These are phyloP conservation scores for Drosophila acutilabella DNA, from an alignment of 2,888 invertebrate species.

Conservation along the genomic window DNA sequence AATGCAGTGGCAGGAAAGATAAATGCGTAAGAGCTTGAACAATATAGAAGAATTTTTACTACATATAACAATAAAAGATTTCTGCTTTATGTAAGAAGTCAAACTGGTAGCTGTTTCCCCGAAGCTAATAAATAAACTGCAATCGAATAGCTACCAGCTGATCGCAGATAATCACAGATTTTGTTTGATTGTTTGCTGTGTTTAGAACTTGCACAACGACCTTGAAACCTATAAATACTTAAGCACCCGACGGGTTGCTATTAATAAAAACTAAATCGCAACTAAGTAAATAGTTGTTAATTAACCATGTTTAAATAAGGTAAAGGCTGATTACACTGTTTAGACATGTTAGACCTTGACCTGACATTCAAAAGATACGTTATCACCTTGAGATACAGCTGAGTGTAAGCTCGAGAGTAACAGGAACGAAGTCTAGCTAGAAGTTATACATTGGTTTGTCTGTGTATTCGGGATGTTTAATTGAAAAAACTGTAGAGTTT, in stretches of 20 bases:
- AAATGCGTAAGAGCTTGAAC: background rate
- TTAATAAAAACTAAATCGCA: constrained; percentile 5
- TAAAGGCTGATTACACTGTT: constrained; percentile 18
- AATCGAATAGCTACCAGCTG: background rate
- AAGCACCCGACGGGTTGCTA: background rate
- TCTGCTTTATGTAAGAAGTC: too few relatives aligned
- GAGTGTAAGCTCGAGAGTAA: background rate
- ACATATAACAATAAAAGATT: too few relatives aligned
- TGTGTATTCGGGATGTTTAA: background rate
- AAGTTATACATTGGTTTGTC: background rate
- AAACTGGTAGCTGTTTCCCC: too few relatives aligned
- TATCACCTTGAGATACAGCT: constrained; percentile 17
- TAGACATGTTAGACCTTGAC: constrained; percentile 21
- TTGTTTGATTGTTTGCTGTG: background rate
- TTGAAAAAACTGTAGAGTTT: background rate
- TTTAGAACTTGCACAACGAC: background rate
- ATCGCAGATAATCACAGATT: constrained; percentile 6
- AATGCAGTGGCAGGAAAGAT: constrained; percentile 13
- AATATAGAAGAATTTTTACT: background rate
- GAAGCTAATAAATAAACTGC: too few relatives aligned
- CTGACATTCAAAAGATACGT: constrained; percentile 15
- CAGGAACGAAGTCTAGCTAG: background rate
- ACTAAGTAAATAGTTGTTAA: constrained; percentile 23
- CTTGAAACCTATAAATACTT: constrained; percentile 9
- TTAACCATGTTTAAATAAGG: constrained; percentile 3